phyloP scores from a whole-genome alignment of 2,797 vertebrate species.

The Anabas testudineus region DNA sequence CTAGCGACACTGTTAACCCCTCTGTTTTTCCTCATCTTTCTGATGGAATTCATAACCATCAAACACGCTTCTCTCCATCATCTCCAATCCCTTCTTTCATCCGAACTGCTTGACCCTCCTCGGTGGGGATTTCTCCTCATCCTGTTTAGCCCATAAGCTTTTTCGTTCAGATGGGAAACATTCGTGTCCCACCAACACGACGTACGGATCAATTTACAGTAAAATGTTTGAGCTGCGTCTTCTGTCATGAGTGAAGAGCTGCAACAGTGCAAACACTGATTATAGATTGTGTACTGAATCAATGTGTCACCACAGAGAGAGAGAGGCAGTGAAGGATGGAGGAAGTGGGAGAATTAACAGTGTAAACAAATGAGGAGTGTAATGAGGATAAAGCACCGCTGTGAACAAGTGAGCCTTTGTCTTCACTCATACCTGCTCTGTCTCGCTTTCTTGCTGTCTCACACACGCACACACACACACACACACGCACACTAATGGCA shows the following conservation, averaged over 20 bases:
- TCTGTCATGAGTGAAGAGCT: slow-evolving; percentile 51
- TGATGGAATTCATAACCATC: slow-evolving; percentile 18
- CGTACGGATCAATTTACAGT: slow-evolving; percentile 51
- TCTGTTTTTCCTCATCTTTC: slow-evolving; percentile 15
- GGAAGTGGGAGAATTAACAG: slow-evolving; percentile 75
- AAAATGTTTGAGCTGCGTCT: slow-evolving; percentile 57
- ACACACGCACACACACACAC: slow-evolving; percentile 32
- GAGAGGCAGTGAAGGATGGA: slow-evolving; percentile 61
- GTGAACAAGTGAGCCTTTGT: slow-evolving; percentile 82
- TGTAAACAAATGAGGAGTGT: slow-evolving; percentile 80
- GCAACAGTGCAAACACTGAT: slow-evolving; percentile 69
- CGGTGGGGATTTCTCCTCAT: slow-evolving; percentile 18
- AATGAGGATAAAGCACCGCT: slow-evolving; percentile 80
- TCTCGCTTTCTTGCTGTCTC: slow-evolving; percentile 26
- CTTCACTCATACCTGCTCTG: slow-evolving; percentile 69
- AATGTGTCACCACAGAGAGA: slow-evolving; percentile 44
- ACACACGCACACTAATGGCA: slow-evolving; percentile 18
- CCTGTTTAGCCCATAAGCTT: slow-evolving; percentile 10
- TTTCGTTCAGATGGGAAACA: slow-evolving; percentile 44
- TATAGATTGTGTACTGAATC: slow-evolving; percentile 60
- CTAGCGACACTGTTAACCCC: slow-evolving; percentile 50
- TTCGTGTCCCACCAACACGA: slow-evolving; percentile 40
- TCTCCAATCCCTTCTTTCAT: slow-evolving; percentile 21
- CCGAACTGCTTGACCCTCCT: slow-evolving; percentile 11
- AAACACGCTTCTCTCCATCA: not conserved